Percentiles rank a stretch among this genome's conserved stretches.
Evolutionary conservation across 2,888 invertebrate species (phyloP).

Genomic region (Notodonta ziczac): DNA sequence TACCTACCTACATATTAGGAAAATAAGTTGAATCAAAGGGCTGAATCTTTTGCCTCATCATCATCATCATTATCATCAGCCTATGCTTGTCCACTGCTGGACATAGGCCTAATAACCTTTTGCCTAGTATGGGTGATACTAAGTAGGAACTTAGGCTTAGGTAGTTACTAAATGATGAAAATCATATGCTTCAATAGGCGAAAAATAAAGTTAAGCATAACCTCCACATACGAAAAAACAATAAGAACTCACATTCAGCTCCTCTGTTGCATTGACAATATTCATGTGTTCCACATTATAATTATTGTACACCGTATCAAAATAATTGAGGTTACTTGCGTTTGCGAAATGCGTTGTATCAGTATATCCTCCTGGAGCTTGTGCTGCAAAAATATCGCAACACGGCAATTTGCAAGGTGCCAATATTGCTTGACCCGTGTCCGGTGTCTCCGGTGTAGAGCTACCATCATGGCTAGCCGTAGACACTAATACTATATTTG

Average conservation of each 20-base stretch:
- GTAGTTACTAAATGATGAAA: too few relatives aligned
- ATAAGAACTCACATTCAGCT: background rate
- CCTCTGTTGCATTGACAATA: background rate
- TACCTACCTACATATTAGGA: too few relatives aligned
- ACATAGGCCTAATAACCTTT: too few relatives aligned
- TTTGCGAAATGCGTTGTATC: background rate
- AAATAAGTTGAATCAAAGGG: too few relatives aligned
- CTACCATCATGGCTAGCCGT: background rate
- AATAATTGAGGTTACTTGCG: constrained; percentile 2
- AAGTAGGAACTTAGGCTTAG: too few relatives aligned
- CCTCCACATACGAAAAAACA: background rate
- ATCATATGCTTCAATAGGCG: too few relatives aligned
- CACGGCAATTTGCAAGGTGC: background rate
- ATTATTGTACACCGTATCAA: background rate
- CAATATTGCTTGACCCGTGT: background rate
- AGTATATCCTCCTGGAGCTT: background rate
- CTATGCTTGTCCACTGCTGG: too few relatives aligned
- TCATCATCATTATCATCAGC: too few relatives aligned
- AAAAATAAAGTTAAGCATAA: background rate
- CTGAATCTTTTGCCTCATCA: too few relatives aligned
- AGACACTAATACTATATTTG: constrained; percentile 49
- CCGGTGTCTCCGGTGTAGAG: background rate
- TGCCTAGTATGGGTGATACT: too few relatives aligned
- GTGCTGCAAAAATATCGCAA: background rate
- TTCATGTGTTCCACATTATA: background rate